Percentiles rank a stretch among this genome's conserved stretches.
These are phyloP conservation scores for Scatophagus argus DNA, from an alignment of 2,113 vertebrate species.

Conservation along the genomic window DNA sequence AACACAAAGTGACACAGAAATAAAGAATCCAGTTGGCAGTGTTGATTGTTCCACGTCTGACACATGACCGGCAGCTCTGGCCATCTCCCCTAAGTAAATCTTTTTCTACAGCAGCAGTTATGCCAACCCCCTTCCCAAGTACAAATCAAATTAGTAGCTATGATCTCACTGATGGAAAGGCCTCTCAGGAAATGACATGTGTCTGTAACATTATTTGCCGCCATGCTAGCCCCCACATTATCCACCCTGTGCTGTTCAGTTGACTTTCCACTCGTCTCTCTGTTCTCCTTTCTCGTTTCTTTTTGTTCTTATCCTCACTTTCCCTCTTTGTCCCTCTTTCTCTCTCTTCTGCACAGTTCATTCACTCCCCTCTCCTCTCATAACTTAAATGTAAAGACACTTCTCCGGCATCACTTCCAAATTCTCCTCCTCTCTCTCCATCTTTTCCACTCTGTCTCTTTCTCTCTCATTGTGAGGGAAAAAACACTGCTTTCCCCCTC, in stretches of 20 bases:
- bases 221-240: slow-evolving; percentile 56
- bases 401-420: slow-evolving; percentile 51
- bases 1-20: background rate
- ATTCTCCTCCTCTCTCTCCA: slow-evolving; percentile 45
- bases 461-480: slow-evolving; percentile 48
- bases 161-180: slow-evolving; percentile 67
- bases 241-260: slow-evolving; percentile 25
- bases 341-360: slow-evolving; percentile 2
- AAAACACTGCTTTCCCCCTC: slow-evolving; percentile 68
- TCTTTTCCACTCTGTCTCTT: slow-evolving; percentile 50
- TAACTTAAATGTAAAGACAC: slow-evolving; percentile 60
- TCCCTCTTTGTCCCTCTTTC: background rate
- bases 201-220: slow-evolving; percentile 53
- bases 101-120: slow-evolving; percentile 35
- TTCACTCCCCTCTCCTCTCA: slow-evolving; percentile 20
- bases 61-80: slow-evolving; percentile 4
- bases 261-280: slow-evolving; percentile 29
- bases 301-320: background rate
- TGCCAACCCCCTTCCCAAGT: slow-evolving; percentile 30
- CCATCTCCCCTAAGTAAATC: slow-evolving; percentile 43
- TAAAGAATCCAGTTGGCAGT: background rate
- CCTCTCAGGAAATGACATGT: slow-evolving; percentile 72
- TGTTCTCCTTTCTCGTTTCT: slow-evolving; percentile 2
- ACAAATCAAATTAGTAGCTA: slow-evolving; percentile 69
- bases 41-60: slow-evolving; percentile 12